phyloP scores from a whole-genome alignment of 53 echinoderm and acorn worm genomes.

The Echinarachnius parma region DNA sequence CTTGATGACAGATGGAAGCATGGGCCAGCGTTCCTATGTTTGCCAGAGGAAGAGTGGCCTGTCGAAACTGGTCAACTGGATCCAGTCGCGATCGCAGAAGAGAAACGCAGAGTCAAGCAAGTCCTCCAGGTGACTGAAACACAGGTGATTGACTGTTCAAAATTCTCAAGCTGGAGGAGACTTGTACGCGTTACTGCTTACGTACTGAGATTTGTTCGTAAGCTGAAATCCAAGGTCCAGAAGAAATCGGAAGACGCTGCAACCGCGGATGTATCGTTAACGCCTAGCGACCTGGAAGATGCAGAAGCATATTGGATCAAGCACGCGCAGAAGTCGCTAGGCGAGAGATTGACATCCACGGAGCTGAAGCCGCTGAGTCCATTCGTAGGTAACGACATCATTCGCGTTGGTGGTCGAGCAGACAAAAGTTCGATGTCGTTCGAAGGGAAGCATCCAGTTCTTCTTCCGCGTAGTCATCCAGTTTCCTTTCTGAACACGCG shows the following conservation, averaged over 20 bases:
- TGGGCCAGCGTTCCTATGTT: slow-evolving; percentile 45
- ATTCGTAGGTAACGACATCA: slow-evolving; percentile 46
- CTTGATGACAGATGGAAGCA: slow-evolving; percentile 28
- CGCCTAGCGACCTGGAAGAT: background rate
- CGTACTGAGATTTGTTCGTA: slow-evolving; percentile 40
- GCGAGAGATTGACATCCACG: slow-evolving; percentile 18
- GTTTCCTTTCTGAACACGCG: slow-evolving; percentile 52
- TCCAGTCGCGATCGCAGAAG: too few relatives aligned
- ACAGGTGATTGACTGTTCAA: slow-evolving; percentile 29
- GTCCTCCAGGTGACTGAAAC: slow-evolving; percentile 28
- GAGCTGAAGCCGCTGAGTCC: slow-evolving; percentile 62
- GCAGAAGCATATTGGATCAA: slow-evolving; percentile 47
- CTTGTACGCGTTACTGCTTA: slow-evolving; percentile 49
- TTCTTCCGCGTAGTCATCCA: slow-evolving; percentile 46
- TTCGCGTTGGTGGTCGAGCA: slow-evolving; percentile 55
- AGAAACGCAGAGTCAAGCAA: slow-evolving; percentile 32
- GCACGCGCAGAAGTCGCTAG: slow-evolving; percentile 48
- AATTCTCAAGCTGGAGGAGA: slow-evolving; percentile 48
- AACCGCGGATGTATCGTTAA: slow-evolving; percentile 12
- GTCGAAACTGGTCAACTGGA: slow-evolving; percentile 9
- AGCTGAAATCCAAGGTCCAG: slow-evolving; percentile 37
- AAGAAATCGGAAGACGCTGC: background rate
- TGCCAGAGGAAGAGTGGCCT: slow-evolving; percentile 49
- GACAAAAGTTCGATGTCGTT: slow-evolving; percentile 30
- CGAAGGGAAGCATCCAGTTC: slow-evolving; percentile 48